Base-by-base conservation (phyloP, 1,140 invertebrate genomes). In the Cardiocondyla obscurior region DNA sequence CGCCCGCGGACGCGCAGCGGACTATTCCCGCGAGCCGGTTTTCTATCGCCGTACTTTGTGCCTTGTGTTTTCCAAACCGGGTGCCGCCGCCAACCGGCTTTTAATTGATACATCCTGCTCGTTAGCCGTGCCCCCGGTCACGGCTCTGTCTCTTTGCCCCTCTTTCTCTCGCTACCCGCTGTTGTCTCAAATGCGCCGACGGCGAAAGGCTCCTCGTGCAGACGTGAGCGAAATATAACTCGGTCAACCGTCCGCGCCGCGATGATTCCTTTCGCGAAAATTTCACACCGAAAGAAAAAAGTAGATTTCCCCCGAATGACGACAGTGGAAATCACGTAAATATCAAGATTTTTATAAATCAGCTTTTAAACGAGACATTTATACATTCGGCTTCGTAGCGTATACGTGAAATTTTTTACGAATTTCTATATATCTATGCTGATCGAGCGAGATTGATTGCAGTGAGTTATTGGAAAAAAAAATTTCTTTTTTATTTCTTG, bases 11-110 rank as follows among this genome's bases (percentile, higher is more conserved):
- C 44, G 81, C 57, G 57, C 55, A 19, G 28, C 64, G 51, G 51
- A 72, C 39, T 74, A 60, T 74, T 74, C 72, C 70, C 72, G 60
- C 74, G 46, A 77, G 60, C 46, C 10, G 33, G 62, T 79, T 79
- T 79, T 79, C 74, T 79, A 79, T 79, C 74, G 62, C 25, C 33
- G 74, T 65, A 79, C 74, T 79, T 79, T 69, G 62, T 79, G 46
- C 62, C 25, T 33, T 79, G 46, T 79, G 74, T 79, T 79, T 79
- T 79, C 62, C 74, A 79, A 79, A 79, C 74, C 16, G 74, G 25
- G 16, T 58, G 25, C 33, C 22, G 22, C 22, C 22, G 22, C 33
- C 74, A 79, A 79, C 62, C 46, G 33, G 62, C 62, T 79, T 79
- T 79, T 79, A 79, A 79, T 79, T 79, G 74, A 79, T 79, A 67